Conservation (phyloP, 2,113 vertebrate species). For the Antennarius striatus region DNA sequence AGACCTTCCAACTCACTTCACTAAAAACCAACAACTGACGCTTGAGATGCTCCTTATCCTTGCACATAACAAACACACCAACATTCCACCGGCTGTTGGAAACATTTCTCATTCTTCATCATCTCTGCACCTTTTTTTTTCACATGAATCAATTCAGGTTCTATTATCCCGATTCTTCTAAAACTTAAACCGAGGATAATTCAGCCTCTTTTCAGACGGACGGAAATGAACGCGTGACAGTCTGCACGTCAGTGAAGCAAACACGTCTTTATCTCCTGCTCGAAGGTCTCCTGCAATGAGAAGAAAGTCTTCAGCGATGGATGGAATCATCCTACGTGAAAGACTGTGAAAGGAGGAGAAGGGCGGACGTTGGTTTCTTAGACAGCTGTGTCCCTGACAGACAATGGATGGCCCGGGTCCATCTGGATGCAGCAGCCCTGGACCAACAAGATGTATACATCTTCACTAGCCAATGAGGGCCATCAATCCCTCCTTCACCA, state of each 20-base stretch:
- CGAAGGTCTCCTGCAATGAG: conserved; percentile 16
- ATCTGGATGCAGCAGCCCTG: conserved; percentile 94
- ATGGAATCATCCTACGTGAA: conserved; percentile 25
- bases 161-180: conserved; percentile 2
- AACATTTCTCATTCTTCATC: not conserved
- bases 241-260: conserved; percentile 13
- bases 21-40: not conserved
- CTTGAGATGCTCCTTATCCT: conserved; percentile 1
- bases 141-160: conserved; percentile 10
- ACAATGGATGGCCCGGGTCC: conserved; percentile 95
- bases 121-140: conserved; percentile 13
- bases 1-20: no score
- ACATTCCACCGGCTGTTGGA: conserved; percentile 1
- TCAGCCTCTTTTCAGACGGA: not conserved
- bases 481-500: conserved; percentile 89
- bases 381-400: conserved; percentile 98
- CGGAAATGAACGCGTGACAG: not conserved
- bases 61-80: not conserved
- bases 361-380: conserved; percentile 72
- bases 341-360: conserved; percentile 48
- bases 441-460: conserved; percentile 98
- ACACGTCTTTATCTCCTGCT: conserved; percentile 8
- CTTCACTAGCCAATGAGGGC: conserved; percentile 92
- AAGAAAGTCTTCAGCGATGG: conserved; percentile 11
- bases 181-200: not conserved